phyloP scores from a whole-genome alignment of 1,140 invertebrate species.

The Propsilocerus akamusi region DNA sequence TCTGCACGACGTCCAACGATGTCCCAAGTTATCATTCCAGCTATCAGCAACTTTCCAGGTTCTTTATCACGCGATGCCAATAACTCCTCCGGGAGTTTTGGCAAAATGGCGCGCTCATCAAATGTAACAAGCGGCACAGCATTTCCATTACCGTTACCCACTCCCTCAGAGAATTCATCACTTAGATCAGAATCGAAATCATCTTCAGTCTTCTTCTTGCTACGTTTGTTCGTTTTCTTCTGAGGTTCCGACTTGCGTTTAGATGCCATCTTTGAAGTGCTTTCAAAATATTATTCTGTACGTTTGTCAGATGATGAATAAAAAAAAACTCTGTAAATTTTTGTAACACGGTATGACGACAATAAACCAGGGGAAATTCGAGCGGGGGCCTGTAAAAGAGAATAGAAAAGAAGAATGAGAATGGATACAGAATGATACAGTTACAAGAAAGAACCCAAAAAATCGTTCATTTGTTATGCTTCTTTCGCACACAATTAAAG shows the following conservation, averaged over 20 bases:
- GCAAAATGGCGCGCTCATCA: conserved; percentile 26
- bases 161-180: conserved; percentile 21
- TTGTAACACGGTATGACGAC: too few species aligned
- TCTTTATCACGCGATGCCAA: conserved; percentile 37
- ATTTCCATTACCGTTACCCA: conserved; percentile 11
- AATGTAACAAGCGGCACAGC: conserved; percentile 30
- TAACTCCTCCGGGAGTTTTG: conserved; percentile 34
- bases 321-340: too few species aligned
- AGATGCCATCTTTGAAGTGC: conserved; percentile 6
- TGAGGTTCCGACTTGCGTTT: conserved; percentile 21
- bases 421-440: too few species aligned
- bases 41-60: conserved; percentile 34
- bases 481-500: too few species aligned
- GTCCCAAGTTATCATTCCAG: conserved; percentile 44
- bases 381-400: too few species aligned
- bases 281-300: too few species aligned
- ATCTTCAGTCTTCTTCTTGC: conserved; percentile 27
- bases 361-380: too few species aligned
- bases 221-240: conserved; percentile 22
- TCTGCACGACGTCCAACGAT: conserved; percentile 33
- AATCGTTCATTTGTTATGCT: too few species aligned
- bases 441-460: too few species aligned
- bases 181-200: conserved; percentile 31
- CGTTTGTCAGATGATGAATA: too few species aligned
- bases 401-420: too few species aligned